Evolutionary conservation across 2,888 invertebrate genomes (phyloP), one percentile per base, ranked within the genome.

Genomic region (Hirtodrosophila alboralis): DNA sequence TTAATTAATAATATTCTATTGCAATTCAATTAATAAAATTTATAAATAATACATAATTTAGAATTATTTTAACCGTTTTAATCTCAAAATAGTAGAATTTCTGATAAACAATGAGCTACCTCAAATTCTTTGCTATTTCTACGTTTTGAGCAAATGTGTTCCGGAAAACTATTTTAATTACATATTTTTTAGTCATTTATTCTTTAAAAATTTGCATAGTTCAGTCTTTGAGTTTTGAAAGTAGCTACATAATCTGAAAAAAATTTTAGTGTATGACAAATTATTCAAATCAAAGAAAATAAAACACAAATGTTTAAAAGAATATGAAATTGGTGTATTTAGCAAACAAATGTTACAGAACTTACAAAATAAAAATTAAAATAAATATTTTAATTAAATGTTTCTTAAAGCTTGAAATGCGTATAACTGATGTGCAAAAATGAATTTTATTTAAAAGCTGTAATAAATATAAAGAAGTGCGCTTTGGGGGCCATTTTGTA

Each of bases 401-500:
- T 54, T 41, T 59, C 56, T 76, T 81, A 85, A 85, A 79, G 78
- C 73, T 69, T 69, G 36, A 68, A 74, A 68, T 70, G 74, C 69
- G 61, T 69, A 41, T 49, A 64, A 68, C 49, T 52, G 31, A 49
- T 31, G 65, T 68, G 54, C 47, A 27, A 33, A 53, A 57, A 44
- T 23, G 23, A n/a, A 52, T 31, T 7, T 6, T 23, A 1, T 23
- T 23, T 23, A 23, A 23, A 23, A 23, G 8, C 8, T 23, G 38
- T 27, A 27, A 53, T 47, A 54, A 53, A 37, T 41, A 51, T 33
- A 7, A 48, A 57, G 41, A 48, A 26, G 78, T 81, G 81, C 81
- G 54, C 59, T 44, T 23, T 36, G 40, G 49, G 59, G 41, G n/a
- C n/a, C 44, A 2, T 62, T 40, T 86, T 83, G 81, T 86, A 83